Evolutionary conservation across 2,888 invertebrate genomes (phyloP).

Genomic region (Heliconius cydno): DNA sequence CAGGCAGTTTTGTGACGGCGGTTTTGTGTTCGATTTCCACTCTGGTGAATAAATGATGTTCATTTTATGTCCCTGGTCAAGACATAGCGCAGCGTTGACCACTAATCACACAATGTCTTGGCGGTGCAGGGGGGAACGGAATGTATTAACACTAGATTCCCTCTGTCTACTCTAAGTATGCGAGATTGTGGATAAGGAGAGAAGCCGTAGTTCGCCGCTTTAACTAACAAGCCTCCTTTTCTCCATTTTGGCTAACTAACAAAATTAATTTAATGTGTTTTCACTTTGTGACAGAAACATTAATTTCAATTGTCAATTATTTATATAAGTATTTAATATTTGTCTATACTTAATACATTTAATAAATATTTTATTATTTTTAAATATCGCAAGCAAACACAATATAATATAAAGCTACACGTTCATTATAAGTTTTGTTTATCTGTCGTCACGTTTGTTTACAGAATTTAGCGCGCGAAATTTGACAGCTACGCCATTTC

Average conservation of each 20-base stretch:
- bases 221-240: neutral
- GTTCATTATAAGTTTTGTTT: constrained; percentile 20
- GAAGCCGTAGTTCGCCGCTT: neutral
- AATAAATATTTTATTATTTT: neutral
- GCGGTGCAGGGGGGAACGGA: neutral
- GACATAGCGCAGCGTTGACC: too few relatives aligned
- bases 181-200: neutral
- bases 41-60: neutral
- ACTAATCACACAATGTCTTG: neutral
- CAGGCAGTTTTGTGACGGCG: neutral
- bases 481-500: constrained; percentile 51
- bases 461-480: constrained; percentile 49
- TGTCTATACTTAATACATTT: neutral
- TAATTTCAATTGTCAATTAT: neutral
- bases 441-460: constrained; percentile 45
- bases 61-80: neutral
- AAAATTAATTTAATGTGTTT: neutral
- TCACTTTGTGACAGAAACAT: too few relatives aligned
- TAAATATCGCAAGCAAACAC: constrained; percentile 30
- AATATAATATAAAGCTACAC: neutral
- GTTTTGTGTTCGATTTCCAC: neutral
- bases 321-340: neutral
- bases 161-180: neutral
- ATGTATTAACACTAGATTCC: neutral
- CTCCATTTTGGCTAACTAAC: neutral